Base-by-base conservation (phyloP, 35 echinoderm and acorn worm species). In the Eucidaris tribuloides region DNA sequence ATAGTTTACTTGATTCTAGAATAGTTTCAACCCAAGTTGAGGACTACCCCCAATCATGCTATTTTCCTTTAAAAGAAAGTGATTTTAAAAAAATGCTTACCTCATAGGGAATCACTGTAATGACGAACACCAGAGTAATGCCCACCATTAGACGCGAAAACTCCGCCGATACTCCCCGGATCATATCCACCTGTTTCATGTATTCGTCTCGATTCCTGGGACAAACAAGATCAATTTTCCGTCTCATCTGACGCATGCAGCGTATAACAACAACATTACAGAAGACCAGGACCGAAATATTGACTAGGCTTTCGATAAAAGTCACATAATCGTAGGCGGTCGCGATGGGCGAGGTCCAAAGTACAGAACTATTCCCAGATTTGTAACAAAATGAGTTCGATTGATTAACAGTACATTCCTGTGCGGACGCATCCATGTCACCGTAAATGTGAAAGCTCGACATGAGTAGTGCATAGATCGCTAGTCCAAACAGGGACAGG, bases 121-220 rank as follows among this genome's bases (percentile, higher is more conserved):
- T 79, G 5, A 90, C 61, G 57, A 87, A 92, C 0, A 91, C 79
- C 2, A 96, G 70, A 2, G 93, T 84, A 40, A 96, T 91, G 15
- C 89, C 93, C 24, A 89, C 88, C 93, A 96, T 96, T 2, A 96
- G 79, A n/a, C 93, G 93, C 0, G 93, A 96, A 55, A 96, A 96
- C 54, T 96, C 93, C 0, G 93, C 88, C 20, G 88, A 89, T 18
- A 91, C 79, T 5, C 93, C 93, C 45, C 81, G 79, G 7, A 96
- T 90, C 89, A 88, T 87, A 56, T 96, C 93, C 15, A 92, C 71
- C 74, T 91, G 90, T 77, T 90, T 87, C 18, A 81, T 31, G 45
- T 96, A 96, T 40, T 96, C 93, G 11, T 91, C 83, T 39, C 88
- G 42, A 46, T 91, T 96, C 71, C 93, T 76, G 15, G 93, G 93